Base-by-base conservation (phyloP, 23 tunicate species). In the Halocynthia roretzi region DNA sequence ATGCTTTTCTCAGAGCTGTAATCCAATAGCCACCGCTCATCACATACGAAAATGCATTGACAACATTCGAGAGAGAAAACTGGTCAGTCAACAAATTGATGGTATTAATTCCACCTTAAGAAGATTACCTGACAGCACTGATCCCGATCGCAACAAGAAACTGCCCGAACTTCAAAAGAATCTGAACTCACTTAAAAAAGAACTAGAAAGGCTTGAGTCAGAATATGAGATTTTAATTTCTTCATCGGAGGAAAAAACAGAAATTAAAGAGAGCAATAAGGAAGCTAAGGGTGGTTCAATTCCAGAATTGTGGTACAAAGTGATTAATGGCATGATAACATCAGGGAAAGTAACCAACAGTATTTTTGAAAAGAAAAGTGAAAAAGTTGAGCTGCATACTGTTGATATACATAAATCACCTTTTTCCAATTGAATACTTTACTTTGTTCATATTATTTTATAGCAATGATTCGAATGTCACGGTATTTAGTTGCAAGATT, bases 21-120 rank as follows among this genome's bases (percentile, higher is more conserved):
- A 89, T 83, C 96, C 96, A 15, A 50, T 81, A 6, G 62, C 61
- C 7, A 67, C 57, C 44, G 96, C 96, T 10, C 88, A 84, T 9
- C 53, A 52, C 7, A 55, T 89, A 61, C 78, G 88, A 54, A 74
- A 68, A 62, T 67, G 77, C 76, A 56, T 83, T 8, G 69, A 23
- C 9, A 89, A 89, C 61, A 76, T 84, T 18, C 80, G 82, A 87
- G 81, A 54, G 57, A 48, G 62, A 62, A 74, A 63, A 20, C 72
- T 10, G 0, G 72, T 62, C 15, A 49, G n/a, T 19, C 57, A 23
- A 10, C 17, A 40, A 62, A 19, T 62, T n/a, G 22, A 40, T 60
- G 53, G 15, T 48, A 11, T 19, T 18, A 54, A 8, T 10, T 54
- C 79, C 8, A 22, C 44, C 14, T 40, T 77, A 4, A 40, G 48